Evolutionary conservation across 2,888 invertebrate genomes (phyloP), one percentile per base, ranked within the genome.

Genomic region (Drosophila pseudotalamancana): DNA sequence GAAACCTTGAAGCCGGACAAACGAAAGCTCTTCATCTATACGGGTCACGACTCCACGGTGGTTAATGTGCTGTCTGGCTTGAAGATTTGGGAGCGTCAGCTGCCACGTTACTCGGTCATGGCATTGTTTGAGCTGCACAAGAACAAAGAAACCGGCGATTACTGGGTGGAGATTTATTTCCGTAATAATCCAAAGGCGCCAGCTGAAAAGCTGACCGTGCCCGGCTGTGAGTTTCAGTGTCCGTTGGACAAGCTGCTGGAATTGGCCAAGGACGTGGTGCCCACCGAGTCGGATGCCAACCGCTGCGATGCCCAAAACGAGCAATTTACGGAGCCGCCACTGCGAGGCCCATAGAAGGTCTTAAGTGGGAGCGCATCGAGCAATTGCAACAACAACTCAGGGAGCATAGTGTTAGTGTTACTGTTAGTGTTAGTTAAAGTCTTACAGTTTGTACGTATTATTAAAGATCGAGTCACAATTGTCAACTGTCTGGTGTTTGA

Each of bases 41-140:
- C 94, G 0, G 95, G 95, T 0, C 96, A 96, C 85, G 96, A 96
- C 88, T 93, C 95, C 0, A 95, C 96, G 0, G 91, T 96, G 4
- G 93, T 94, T 0, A 94, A 95, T 75, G 88, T 96, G 39, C 89
- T 96, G 49, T 91, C 93, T 18, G 93, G 94, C 0, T 88, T 96
- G 31, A 93, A 93, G 37, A 92, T 95, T 4, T 96, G 94, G 94
- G 93, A 95, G 60, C 90, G 92, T 6, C 94, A 94, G 84, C 46
- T 94, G 69, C 95, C 95, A 0, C 92, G 92, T 16, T 95, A 95
- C 79, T 94, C 93, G 19, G 93, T 94, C 11, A 93, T 94, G 89
- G 91, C 93, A 0, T 88, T 95, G 40, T 91, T 95, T 32, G 95
- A 96, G 87, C 90, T 95, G 32, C 94, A 94, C 49, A 92, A 93